These are phyloP conservation scores for Microctonus hyperodae DNA, from an alignment of 2,888 invertebrate species.

Conservation along the genomic window DNA sequence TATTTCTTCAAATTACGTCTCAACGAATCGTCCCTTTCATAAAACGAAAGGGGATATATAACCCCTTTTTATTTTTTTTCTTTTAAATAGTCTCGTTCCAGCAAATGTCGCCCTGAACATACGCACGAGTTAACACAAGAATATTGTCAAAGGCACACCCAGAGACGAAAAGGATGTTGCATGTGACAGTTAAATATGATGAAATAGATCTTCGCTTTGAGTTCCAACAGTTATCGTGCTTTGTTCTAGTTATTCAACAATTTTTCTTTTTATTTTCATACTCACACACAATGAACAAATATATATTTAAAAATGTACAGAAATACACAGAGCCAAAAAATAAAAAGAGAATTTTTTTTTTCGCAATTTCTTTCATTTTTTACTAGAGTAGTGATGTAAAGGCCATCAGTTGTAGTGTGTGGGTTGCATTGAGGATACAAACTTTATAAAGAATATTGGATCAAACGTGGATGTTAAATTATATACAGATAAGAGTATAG, in stretches of 20 bases:
- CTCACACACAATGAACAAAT: too few relatives aligned
- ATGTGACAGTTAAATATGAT: constrained; percentile 26
- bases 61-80: constrained; percentile 2
- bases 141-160: constrained; percentile 22
- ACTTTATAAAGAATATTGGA: constrained; percentile 57
- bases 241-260: background rate
- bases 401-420: background rate
- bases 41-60: background rate
- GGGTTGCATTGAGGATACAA: constrained; percentile 35
- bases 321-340: background rate
- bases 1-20: constrained; percentile 25
- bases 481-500: constrained; percentile 50
- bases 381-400: background rate
- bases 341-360: background rate
- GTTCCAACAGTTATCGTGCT: too few relatives aligned
- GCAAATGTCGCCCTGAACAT: background rate
- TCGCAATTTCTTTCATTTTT: background rate
- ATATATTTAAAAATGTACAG: too few relatives aligned
- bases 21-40: background rate
- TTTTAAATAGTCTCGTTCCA: constrained; percentile 9
- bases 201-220: background rate
- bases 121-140: constrained; percentile 14
- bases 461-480: constrained; percentile 55
- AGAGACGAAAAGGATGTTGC: background rate
- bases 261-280: background rate